Evolutionary conservation across 2,113 vertebrate species (phyloP).

Genomic region (Progne subis): DNA sequence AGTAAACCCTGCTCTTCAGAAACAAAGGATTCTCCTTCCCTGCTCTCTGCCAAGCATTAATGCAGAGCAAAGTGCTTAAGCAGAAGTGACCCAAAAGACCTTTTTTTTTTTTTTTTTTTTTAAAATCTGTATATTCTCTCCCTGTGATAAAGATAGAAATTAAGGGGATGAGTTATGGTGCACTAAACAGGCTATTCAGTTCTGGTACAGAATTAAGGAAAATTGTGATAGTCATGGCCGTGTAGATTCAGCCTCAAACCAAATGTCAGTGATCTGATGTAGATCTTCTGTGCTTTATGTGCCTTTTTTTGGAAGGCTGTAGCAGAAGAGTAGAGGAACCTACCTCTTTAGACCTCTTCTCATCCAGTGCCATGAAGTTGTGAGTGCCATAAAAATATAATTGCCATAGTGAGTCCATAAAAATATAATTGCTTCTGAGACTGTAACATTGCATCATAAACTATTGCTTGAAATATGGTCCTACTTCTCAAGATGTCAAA

Average conservation of each 20-base stretch:
- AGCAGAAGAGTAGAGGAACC: background rate
- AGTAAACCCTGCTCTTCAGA: background rate
- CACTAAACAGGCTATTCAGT: background rate
- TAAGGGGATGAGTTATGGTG: background rate
- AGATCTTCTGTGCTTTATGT: background rate
- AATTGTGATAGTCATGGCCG: fast-evolving
- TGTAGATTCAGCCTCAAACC: background rate
- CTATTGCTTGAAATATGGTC: background rate
- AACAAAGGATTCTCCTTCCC: background rate
- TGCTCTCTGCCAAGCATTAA: background rate
- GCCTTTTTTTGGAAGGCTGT: background rate
- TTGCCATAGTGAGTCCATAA: background rate
- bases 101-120: background rate
- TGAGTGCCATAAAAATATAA: background rate
- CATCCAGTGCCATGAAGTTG: background rate
- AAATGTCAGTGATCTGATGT: background rate
- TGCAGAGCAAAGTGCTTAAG: background rate
- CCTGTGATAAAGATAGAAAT: background rate
- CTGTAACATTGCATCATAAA: background rate
- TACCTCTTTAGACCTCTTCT: background rate
- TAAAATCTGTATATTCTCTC: background rate
- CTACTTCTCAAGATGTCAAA: background rate
- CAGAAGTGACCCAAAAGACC: background rate
- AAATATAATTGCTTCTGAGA: background rate
- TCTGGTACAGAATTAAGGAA: background rate